Evolutionary conservation across 2,797 vertebrate genomes (phyloP).

Genomic region (Gambusia yucatana): DNA sequence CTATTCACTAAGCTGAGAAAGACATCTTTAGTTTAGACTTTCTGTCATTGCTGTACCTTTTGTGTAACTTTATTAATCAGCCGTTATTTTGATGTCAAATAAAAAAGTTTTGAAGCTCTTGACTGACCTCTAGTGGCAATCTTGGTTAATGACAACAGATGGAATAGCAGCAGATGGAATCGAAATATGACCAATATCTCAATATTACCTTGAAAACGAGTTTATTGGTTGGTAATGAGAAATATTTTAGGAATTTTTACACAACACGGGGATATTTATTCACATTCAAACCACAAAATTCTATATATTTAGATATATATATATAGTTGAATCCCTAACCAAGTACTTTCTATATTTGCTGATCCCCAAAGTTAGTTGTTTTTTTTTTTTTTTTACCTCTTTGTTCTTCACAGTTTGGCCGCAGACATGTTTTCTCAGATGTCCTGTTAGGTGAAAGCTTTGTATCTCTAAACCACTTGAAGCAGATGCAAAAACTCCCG

Average conservation of each 20-base stretch:
- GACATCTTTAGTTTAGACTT: neutral
- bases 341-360: constrained; percentile 16
- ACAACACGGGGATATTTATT: neutral
- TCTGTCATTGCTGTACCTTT: constrained; percentile 1
- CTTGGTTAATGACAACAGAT: neutral
- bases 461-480: neutral
- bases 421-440: constrained; percentile 27
- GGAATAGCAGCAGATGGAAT: neutral
- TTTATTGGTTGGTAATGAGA: neutral
- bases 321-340: constrained; percentile 19
- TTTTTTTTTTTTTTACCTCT: neutral
- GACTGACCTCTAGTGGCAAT: constrained; percentile 52
- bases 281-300: neutral
- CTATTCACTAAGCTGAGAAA: constrained; percentile 1
- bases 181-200: neutral
- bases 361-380: neutral
- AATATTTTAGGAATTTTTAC: neutral
- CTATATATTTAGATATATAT: neutral
- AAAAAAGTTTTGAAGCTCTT: constrained; percentile 27
- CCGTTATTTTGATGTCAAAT: neutral
- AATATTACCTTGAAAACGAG: neutral
- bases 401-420: constrained; percentile 3
- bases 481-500: constrained; percentile 17
- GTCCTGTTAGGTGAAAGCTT: constrained; percentile 30
- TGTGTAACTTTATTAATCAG: neutral